Percentiles rank a stretch among this genome's conserved stretches.
Evolutionary conservation across 2,113 vertebrate species (phyloP).

Genomic region (Candoia aspera): DNA sequence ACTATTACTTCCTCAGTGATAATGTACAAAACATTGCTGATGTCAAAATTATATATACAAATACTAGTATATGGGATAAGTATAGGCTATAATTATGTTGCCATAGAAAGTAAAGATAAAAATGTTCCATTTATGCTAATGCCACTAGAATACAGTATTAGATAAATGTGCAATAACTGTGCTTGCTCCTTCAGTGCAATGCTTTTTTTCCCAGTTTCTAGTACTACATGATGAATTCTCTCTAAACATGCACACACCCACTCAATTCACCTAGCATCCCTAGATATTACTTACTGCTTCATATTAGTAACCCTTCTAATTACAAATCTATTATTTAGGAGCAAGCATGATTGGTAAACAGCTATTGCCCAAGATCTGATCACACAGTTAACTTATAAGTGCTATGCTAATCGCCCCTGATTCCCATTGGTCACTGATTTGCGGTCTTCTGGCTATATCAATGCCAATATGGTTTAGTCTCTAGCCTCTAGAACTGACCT

Average conservation of each 20-base stretch:
- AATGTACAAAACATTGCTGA: not conserved
- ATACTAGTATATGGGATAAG: not conserved
- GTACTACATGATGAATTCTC: not conserved
- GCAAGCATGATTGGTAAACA: not conserved
- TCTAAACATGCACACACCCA: not conserved
- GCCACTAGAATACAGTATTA: not conserved
- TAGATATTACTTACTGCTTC: not conserved
- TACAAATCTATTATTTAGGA: not conserved
- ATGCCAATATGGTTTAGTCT: not conserved
- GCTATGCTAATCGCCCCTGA: not conserved
- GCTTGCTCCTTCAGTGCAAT: not conserved
- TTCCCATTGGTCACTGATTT: not conserved
- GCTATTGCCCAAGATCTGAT: not conserved
- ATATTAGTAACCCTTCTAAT: not conserved
- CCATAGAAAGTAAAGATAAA: constrained; percentile 2
- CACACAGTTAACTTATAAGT: not conserved
- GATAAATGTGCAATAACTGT: not conserved
- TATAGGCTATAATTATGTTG: not conserved
- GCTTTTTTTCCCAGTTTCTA: not conserved
- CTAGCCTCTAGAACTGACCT: not conserved
- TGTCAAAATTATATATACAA: not conserved
- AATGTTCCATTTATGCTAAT: not conserved
- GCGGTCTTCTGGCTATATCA: not conserved
- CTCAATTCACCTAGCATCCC: not conserved
- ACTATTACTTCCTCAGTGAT: not conserved